Base-by-base conservation (phyloP, 2,113 vertebrate species). In the Pterocles gutturalis region DNA sequence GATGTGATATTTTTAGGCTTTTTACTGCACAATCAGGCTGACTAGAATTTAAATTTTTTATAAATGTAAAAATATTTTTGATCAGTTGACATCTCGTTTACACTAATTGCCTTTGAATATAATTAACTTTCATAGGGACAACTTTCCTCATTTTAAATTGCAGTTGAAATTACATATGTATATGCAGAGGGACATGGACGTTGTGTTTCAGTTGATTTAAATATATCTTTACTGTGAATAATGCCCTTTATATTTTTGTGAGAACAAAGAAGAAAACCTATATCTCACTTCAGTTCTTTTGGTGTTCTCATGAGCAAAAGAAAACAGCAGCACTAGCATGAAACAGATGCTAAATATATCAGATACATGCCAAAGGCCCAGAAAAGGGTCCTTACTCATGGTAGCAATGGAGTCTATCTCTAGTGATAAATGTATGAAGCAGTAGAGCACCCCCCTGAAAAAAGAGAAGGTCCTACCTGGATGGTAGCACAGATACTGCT, bases 41-140 rank as follows among this genome's bases (percentile, higher is more conserved):
- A 90, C 58, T 87, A 64, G 89, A 90, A 95, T 90, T 87, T 90
- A 83, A 53, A 53, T 83, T 70, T 94, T 94, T 95, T 72, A 95
- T 67, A 95, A 80, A 75, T 83, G 45, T 54, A 83, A 87, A 94
- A 86, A 87, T 87, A 51, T 67, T 96, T 94, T 93, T 84, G 67
- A 88, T 93, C 46, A 75, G 61, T 87, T 90, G 67, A 75, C 21
- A 13, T 61, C 87, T 95, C 4, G 0, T 77, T 93, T 93, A 87
- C 51, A 91, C 51, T 91, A 86, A 91, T 21, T 21, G 8, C 66
- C 67, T 94, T 77, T 78, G 71, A 93, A 73, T 65, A 81, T 77
- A 82, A 87, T 84, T 81, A 87, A 65, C 54, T 93, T 93, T 89
- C 81, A 41, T 20, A 77, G 25, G 9, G 24, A 80, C 84, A 96